These are phyloP conservation scores for Palythoa heliodiscus DNA, from an alignment of 92 coral and sea anemone species.

Conservation along the genomic window DNA sequence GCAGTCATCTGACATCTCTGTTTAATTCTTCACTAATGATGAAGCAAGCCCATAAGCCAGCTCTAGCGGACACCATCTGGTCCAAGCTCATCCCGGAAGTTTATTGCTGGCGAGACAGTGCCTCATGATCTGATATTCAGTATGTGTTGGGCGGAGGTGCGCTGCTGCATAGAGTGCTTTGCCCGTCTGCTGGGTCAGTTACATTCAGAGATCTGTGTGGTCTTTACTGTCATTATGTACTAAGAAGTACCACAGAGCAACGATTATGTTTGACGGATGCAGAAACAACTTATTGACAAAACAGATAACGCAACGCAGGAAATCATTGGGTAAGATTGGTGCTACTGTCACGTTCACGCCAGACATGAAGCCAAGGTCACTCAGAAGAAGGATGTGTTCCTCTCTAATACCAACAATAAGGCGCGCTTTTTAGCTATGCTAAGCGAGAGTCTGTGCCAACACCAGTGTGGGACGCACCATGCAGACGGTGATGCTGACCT, in stretches of 20 bases:
- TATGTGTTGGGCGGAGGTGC: too few species aligned
- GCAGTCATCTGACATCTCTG: neutral
- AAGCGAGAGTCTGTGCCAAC: too few species aligned
- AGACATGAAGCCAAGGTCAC: neutral
- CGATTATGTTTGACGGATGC: neutral
- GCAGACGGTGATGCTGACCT: too few species aligned
- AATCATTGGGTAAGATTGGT: neutral
- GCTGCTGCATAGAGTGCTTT: neutral
- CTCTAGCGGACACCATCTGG: neutral
- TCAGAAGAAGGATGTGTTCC: neutral
- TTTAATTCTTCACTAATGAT: neutral
- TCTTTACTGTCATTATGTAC: neutral
- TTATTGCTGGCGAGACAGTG: neutral
- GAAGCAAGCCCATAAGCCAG: neutral
- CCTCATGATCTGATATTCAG: too few species aligned
- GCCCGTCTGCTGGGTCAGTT: neutral
- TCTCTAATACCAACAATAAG: too few species aligned
- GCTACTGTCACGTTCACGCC: neutral
- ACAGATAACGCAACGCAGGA: neutral
- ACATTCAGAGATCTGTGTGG: neutral
- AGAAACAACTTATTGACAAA: neutral
- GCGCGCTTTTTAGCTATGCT: too few species aligned
- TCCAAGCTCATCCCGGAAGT: neutral
- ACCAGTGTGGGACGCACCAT: too few species aligned
- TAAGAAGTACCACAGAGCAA: neutral